Percentiles rank a stretch among this genome's conserved stretches.
Conservation (phyloP, 2,113 vertebrate genomes). For the Oreochromis tanganicae region DNA sequence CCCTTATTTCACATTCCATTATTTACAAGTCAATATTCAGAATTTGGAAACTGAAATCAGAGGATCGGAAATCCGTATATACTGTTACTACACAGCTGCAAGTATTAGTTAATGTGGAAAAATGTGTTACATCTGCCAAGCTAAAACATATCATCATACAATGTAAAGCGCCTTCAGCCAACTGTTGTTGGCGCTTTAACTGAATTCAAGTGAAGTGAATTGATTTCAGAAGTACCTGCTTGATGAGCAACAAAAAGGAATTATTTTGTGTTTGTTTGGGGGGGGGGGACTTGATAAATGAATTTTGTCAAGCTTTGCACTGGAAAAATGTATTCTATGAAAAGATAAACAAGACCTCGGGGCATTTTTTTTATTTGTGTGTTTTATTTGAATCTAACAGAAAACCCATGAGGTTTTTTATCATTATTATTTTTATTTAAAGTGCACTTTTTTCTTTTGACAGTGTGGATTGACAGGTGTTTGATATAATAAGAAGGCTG, state of each 20-base stretch:
- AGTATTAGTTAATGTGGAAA: neutral
- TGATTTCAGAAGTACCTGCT: neutral
- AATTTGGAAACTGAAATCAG: neutral
- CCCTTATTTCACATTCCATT: neutral
- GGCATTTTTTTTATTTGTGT: neutral
- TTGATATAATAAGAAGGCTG: neutral
- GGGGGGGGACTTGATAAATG: neutral
- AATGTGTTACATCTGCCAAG: neutral
- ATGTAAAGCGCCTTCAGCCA: neutral
- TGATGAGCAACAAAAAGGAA: accelerated
- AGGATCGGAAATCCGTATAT: neutral
- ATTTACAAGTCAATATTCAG: neutral
- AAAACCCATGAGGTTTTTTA: neutral
- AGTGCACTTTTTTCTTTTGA: neutral
- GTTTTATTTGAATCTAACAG: neutral
- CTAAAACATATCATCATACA: neutral
- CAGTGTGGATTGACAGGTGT: accelerated
- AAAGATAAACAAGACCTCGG: neutral
- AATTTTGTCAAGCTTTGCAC: neutral
- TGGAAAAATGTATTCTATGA: no score
- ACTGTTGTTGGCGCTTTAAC: neutral
- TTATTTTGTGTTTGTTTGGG: neutral
- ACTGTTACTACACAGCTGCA: accelerated
- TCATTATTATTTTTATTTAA: neutral
- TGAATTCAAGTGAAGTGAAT: neutral